Evolutionary conservation across 2,113 vertebrate genomes (phyloP).

Genomic region (Regulus satrapa): DNA sequence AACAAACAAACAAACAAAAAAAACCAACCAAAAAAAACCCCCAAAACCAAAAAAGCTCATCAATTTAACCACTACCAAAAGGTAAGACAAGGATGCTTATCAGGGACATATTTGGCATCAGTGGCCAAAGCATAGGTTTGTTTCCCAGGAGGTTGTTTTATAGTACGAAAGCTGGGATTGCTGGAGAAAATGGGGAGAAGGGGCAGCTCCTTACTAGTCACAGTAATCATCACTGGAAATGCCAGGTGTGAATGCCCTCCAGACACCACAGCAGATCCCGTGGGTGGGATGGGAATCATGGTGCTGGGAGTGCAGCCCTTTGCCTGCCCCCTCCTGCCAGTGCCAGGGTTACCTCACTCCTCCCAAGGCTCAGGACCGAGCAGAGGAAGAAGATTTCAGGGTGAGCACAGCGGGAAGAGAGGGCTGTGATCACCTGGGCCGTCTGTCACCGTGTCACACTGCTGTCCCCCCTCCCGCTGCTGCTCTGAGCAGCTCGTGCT

Average conservation of each 20-base stretch:
- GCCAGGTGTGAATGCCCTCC: background rate
- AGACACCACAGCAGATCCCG: background rate
- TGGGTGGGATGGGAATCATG: rapidly evolving
- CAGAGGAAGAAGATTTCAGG: background rate
- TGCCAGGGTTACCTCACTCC: background rate
- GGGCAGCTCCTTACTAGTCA: background rate
- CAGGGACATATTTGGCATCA: background rate
- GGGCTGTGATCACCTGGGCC: background rate
- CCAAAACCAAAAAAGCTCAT: background rate
- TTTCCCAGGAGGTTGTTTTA: background rate
- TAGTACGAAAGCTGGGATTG: background rate
- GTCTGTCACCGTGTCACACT: rapidly evolving
- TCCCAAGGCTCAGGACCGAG: background rate
- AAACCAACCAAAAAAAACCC: too few relatives aligned
- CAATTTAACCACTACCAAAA: background rate
- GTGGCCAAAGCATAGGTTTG: background rate
- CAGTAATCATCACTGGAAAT: background rate
- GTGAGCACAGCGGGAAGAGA: background rate
- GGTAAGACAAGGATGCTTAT: background rate
- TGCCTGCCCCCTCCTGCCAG: background rate
- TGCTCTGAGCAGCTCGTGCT: background rate
- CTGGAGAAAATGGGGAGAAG: background rate
- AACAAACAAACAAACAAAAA: too few relatives aligned
- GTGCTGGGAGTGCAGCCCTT: background rate
- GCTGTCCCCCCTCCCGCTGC: rapidly evolving